Evolutionary conservation across 2,113 vertebrate genomes (phyloP).

Genomic region (Aspidoscelis tigris): DNA sequence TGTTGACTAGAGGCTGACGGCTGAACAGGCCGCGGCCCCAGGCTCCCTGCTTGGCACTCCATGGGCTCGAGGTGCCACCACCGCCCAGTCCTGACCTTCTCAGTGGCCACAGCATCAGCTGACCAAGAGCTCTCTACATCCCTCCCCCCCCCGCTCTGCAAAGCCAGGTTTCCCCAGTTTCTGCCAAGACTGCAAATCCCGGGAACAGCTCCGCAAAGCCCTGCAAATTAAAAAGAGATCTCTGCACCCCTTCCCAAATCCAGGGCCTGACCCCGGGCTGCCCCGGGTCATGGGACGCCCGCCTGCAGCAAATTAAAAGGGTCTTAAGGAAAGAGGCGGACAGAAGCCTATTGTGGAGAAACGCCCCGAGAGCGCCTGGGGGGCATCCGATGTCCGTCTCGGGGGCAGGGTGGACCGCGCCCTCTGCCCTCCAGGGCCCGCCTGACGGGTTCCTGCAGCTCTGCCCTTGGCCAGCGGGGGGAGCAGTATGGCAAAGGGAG

Average conservation of each 20-base stretch:
- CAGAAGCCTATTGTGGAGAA: not conserved
- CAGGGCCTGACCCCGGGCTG: not conserved
- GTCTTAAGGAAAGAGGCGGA: not conserved
- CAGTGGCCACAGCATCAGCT: too few relatives aligned
- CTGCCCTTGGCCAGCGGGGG: not conserved
- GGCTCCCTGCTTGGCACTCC: too few relatives aligned
- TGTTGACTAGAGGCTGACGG: too few relatives aligned
- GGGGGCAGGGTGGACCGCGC: too few relatives aligned
- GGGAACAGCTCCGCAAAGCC: slow-evolving; percentile 11
- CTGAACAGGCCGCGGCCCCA: too few relatives aligned
- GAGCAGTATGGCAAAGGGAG: not conserved
- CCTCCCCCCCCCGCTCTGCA: too few relatives aligned
- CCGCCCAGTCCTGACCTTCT: too few relatives aligned
- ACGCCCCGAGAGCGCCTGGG: not conserved
- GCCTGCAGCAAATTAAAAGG: not conserved
- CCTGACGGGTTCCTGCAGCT: not conserved
- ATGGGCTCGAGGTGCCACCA: too few relatives aligned
- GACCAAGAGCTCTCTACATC: too few relatives aligned
- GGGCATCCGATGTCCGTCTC: not conserved
- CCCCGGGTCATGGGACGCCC: not conserved
- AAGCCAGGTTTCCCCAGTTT: fast-evolving
- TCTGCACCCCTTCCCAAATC: slow-evolving; percentile 30
- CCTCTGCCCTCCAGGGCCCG: not conserved
- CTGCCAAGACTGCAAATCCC: slow-evolving; percentile 49
- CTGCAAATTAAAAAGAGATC: slow-evolving; percentile 48